Evolutionary conservation across 2,888 invertebrate genomes (phyloP), one percentile per base, ranked within the genome.

Genomic region (Dilophus febrilis): DNA sequence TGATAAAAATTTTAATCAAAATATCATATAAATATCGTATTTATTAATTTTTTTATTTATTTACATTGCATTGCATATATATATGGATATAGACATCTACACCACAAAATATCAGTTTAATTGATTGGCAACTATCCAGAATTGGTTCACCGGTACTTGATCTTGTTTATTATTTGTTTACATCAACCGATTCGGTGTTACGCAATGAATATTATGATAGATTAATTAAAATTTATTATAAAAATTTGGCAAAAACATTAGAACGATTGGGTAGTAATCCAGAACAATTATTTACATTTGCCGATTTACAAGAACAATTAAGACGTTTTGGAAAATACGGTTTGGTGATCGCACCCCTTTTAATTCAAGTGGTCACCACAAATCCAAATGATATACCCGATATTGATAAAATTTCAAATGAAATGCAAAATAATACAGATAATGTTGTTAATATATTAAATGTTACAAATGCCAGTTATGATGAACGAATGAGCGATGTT

Each of bases 51-150:
- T 13, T 13, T 30, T 30, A 7, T 30, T n/a, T 13, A 6, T 30
- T 30, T 30, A n/a, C n/a, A n/a, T n/a, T n/a, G n/a, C n/a, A n/a
- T n/a, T n/a, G n/a, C n/a, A n/a, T n/a, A n/a, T n/a, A n/a, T n/a
- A n/a, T n/a, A n/a, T n/a, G n/a, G n/a, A n/a, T n/a, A 22, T 22
- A 40, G 40, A 6, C n/a, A 17, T 22, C 27, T 19, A 29, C 22
- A 28, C 27, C 49, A 4, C 33, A 47, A 3, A 51, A 55, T 17
- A 49, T 49, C 3, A 47, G 53, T 13, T 46, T 60, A 1, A 49
- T 59, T 27, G 60, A 60, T 40, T 60, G 57, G 58, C 59, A 60
- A 45, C 45, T 60, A 5, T 47, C 53, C 42, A 52, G 58, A 8
- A 59, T 56, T 33, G 50, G 55, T 3, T 55, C 60, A 1, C 60